These are phyloP conservation scores for Rhogogaster chlorosoma DNA, from an alignment of 2,888 invertebrate species.

Conservation along the genomic window DNA sequence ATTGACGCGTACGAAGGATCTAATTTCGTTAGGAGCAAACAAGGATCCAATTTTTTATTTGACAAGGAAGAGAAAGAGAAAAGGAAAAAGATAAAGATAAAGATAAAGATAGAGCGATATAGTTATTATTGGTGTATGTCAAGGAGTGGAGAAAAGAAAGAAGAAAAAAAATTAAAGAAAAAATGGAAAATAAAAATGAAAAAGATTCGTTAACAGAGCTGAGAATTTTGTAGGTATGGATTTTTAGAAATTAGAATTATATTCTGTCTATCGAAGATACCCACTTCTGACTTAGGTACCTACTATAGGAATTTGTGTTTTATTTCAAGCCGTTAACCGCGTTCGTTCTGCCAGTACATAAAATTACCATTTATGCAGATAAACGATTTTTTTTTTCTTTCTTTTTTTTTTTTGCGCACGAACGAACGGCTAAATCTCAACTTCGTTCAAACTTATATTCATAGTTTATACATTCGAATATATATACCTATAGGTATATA, in stretches of 20 bases:
- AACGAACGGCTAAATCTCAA: not conserved
- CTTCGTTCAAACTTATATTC: not conserved
- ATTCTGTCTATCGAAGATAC: not conserved
- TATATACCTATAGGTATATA: not conserved
- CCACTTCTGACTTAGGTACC: not conserved
- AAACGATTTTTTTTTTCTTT: not conserved
- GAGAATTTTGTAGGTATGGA: not conserved
- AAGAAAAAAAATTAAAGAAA: no score
- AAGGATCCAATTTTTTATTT: not conserved
- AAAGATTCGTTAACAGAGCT: not conserved
- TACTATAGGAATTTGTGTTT: not conserved
- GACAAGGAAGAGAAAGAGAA: not conserved
- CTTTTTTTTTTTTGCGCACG: not conserved
- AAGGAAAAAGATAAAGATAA: not conserved
- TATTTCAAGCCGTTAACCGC: conserved; percentile 26
- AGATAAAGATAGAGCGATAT: not conserved
- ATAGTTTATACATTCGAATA: not conserved
- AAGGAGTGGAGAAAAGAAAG: not conserved
- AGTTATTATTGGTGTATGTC: not conserved
- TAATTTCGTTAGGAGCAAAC: not conserved
- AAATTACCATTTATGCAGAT: conserved; percentile 37
- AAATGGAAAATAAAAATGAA: not conserved
- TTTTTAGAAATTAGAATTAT: not conserved
- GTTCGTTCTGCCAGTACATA: conserved; percentile 2
- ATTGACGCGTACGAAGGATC: not conserved